Evolutionary conservation across 1,140 invertebrate species (phyloP).

Genomic region (Drosophila chauvacae): DNA sequence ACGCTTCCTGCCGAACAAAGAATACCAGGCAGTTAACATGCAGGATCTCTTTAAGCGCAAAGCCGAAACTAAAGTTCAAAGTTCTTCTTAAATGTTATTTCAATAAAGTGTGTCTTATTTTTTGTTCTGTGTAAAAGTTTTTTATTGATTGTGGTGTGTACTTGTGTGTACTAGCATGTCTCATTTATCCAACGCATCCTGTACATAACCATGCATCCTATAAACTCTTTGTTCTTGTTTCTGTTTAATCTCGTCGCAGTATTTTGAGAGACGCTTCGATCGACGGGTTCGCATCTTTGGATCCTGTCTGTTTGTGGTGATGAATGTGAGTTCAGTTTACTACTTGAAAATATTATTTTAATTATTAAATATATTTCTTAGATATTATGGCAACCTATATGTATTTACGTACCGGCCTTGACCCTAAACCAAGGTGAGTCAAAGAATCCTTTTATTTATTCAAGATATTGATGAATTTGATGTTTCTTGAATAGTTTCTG

Average conservation of each 20-base stretch:
- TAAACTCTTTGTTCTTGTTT: slow-evolving; percentile 12
- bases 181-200: slow-evolving; percentile 9
- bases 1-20: slow-evolving; percentile 65
- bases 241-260: slow-evolving; percentile 85
- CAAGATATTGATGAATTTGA: no score
- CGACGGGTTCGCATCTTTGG: slow-evolving; percentile 89
- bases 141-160: slow-evolving; percentile 36
- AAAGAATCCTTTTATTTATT: no score
- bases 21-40: slow-evolving; percentile 53
- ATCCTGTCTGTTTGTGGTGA: slow-evolving; percentile 89
- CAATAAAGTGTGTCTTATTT: slow-evolving; percentile 6
- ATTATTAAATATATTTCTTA: slow-evolving; percentile 7
- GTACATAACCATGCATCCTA: slow-evolving; percentile 37
- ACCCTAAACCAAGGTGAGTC: slow-evolving; percentile 88
- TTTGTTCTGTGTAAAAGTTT: not conserved
- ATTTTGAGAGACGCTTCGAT: slow-evolving; percentile 91
- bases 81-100: slow-evolving; percentile 8
- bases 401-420: slow-evolving; percentile 93
- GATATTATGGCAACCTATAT: slow-evolving; percentile 88
- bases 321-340: slow-evolving; percentile 86
- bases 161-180: not conserved
- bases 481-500: slow-evolving; percentile 87
- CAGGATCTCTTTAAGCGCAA: slow-evolving; percentile 60
- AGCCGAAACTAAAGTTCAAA: not conserved
- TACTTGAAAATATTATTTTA: no score